Conservation (phyloP, 2,113 vertebrate species). For the Aspiorhynchus laticeps region DNA sequence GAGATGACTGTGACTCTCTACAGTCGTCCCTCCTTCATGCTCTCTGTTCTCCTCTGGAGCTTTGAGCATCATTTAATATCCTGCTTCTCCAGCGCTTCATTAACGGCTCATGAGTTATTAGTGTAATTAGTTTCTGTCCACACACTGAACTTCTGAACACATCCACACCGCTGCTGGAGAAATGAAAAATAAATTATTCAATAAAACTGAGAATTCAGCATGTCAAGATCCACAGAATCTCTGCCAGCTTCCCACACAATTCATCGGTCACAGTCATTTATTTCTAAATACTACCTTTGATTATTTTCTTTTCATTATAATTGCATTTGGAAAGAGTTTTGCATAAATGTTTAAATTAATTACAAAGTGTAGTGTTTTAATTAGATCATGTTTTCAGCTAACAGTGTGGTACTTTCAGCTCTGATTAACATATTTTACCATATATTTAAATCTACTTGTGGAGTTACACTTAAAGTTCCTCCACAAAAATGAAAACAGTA, state of each 20-base stretch:
- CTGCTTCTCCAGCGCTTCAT: neutral
- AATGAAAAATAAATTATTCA: neutral
- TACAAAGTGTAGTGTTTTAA: neutral
- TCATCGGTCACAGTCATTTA: neutral
- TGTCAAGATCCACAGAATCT: neutral
- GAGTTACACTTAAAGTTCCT: neutral
- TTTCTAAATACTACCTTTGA: neutral
- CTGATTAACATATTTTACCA: neutral
- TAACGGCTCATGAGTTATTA: neutral
- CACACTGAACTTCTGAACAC: neutral
- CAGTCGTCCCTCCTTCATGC: neutral
- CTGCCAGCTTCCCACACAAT: neutral
- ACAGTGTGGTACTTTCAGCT: neutral
- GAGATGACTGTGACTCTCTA: neutral
- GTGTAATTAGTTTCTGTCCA: slow-evolving; percentile 12
- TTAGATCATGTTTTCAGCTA: neutral
- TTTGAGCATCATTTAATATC: neutral
- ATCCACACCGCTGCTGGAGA: neutral
- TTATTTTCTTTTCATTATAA: neutral
- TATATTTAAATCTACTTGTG: neutral
- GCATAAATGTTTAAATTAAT: neutral
- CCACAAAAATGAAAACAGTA: neutral
- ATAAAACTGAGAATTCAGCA: neutral
- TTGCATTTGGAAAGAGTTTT: neutral
- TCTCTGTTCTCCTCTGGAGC: neutral